A percentile compares a stretch with the other conserved stretches of the same genome.
Conservation (phyloP, 2,797 vertebrate genomes). For the Xiphophorus birchmanni region DNA sequence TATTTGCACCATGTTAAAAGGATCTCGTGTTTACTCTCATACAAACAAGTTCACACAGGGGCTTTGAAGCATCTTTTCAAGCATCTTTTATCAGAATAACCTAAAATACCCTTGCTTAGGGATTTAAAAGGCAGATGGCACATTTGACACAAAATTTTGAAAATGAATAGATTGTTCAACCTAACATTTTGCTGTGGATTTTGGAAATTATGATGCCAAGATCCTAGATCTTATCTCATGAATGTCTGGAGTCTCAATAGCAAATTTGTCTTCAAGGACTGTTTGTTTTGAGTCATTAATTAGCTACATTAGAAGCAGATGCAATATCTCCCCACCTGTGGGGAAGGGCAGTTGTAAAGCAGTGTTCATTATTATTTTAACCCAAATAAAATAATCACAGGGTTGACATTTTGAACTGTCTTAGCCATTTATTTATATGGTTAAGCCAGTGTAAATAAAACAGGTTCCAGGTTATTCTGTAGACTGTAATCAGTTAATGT, state of each 20-base stretch:
- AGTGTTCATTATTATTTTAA: not conserved
- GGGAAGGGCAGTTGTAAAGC: not conserved
- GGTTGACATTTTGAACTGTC: not conserved
- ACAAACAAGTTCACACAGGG: constrained; percentile 19
- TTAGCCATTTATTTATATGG: not conserved
- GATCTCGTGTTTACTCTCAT: constrained; percentile 14
- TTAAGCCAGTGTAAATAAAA: not conserved
- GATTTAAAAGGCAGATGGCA: constrained; percentile 28
- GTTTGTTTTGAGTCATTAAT: not conserved
- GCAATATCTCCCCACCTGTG: not conserved
- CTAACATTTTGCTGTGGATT: not conserved
- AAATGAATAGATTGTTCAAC: not conserved
- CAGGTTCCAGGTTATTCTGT: not conserved
- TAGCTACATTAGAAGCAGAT: not conserved
- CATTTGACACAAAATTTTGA: constrained; percentile 17
- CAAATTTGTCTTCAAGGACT: not conserved
- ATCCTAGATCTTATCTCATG: not conserved
- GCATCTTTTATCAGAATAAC: constrained; percentile 32
- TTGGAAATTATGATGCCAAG: constrained; percentile 7
- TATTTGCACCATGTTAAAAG: constrained; percentile 31
- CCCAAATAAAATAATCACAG: not conserved
- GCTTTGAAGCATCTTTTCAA: constrained; percentile 24
- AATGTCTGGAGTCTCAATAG: not conserved
- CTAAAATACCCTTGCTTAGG: constrained; percentile 15
- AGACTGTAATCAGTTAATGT: not conserved